Evolutionary conservation across 2,888 invertebrate genomes (phyloP).

Genomic region (Nymphalis c-album): DNA sequence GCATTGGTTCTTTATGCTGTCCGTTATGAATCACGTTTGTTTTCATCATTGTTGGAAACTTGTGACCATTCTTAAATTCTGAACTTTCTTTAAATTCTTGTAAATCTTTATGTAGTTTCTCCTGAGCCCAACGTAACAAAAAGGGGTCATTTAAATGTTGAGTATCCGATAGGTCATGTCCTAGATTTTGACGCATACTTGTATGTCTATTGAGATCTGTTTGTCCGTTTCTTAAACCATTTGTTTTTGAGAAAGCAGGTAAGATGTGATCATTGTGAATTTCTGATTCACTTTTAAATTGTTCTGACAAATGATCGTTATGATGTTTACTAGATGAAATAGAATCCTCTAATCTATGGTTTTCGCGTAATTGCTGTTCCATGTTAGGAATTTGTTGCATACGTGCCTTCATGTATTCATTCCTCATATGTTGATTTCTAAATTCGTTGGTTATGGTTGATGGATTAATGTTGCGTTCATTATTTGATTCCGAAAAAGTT

Average conservation of each 20-base stretch:
- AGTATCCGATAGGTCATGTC: conserved; percentile 23
- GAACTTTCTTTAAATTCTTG: conserved; percentile 21
- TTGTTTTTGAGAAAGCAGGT: background rate
- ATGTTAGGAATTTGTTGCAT: conserved; percentile 16
- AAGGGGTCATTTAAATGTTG: conserved; percentile 30
- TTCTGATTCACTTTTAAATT: conserved; percentile 1
- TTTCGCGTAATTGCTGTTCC: conserved; percentile 5
- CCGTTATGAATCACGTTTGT: conserved; percentile 1
- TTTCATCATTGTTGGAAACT: background rate
- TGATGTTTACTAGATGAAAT: background rate
- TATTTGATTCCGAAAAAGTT: background rate
- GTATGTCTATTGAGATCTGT: conserved; percentile 7
- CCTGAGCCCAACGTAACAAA: conserved; percentile 21
- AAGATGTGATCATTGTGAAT: conserved; percentile 1
- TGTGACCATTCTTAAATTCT: conserved; percentile 8
- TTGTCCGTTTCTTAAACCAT: conserved; percentile 2
- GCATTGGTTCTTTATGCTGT: conserved; percentile 20
- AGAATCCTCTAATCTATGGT: conserved; percentile 1
- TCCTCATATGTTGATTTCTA: background rate
- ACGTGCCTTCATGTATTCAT: conserved; percentile 11
- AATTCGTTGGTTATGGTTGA: background rate
- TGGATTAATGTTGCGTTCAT: conserved; percentile 10
- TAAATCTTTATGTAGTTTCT: conserved; percentile 12
- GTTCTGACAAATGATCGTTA: conserved; percentile 1
- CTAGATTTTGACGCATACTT: conserved; percentile 12